phyloP scores from a whole-genome alignment of 1,140 invertebrate species.

The Drosophila kohkoa region DNA sequence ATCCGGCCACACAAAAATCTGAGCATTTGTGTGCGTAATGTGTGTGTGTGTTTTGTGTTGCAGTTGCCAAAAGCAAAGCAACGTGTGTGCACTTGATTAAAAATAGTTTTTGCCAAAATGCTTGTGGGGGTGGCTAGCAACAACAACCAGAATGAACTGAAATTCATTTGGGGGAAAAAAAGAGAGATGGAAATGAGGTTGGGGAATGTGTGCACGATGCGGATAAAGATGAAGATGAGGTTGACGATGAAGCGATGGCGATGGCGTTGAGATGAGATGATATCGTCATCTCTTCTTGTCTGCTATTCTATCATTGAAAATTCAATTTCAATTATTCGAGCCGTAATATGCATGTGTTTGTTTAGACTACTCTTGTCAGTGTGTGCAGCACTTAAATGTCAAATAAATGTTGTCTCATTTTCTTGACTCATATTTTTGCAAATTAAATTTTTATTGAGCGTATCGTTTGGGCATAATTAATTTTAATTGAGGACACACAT shows the following conservation, averaged over 20 bases:
- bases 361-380: constrained; percentile 22
- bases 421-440: constrained; percentile 79
- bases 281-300: constrained; percentile 48
- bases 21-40: constrained; percentile 1
- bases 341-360: constrained; percentile 27
- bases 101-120: constrained; percentile 74
- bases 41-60: constrained; percentile 28
- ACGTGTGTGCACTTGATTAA: constrained; percentile 68
- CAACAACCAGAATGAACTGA: constrained; percentile 24
- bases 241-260: constrained; percentile 1
- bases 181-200: background rate
- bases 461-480: constrained; percentile 84
- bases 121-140: constrained; percentile 46
- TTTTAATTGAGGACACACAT: constrained; percentile 79
- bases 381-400: constrained; percentile 69
- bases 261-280: constrained; percentile 19
- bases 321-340: constrained; percentile 79
- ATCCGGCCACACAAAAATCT: constrained; percentile 28
- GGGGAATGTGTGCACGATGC: background rate
- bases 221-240: constrained; percentile 3
- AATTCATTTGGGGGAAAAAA: background rate
- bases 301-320: constrained; percentile 74
- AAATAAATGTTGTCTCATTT: constrained; percentile 63
- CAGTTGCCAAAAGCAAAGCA: constrained; percentile 65
- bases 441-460: constrained; percentile 84